Base-by-base conservation (phyloP, 2,113 vertebrate species). In the Bos indicus region DNA sequence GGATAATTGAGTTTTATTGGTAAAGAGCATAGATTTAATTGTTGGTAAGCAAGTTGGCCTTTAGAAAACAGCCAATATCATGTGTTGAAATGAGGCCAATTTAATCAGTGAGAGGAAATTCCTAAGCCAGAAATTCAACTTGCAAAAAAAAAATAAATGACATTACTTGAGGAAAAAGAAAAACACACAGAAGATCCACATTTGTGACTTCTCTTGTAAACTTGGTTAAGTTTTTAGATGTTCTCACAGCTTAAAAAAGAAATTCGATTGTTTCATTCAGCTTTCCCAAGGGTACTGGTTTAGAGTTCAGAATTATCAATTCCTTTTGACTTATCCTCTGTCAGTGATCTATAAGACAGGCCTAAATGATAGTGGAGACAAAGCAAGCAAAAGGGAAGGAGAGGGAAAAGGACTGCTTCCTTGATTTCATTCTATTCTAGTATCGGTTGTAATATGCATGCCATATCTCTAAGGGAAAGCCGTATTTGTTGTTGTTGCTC, bases 21-120 rank as follows among this genome's bases (percentile, higher is more conserved):
- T 74, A 92, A 94, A 91, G 56, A 74, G 10, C 97, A 71, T 80
- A 95, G 26, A 94, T 96, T 60, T 83, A 95, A 62, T 90, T 83
- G 23, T 94, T 93, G 71, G 46, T 95, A 94, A 96, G 54, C 86
- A 92, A 94, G 28, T n/a, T 84, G n/a, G 80, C 59, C 46, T 97
- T 96, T 84, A 91, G 51, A 57, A 95, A 97, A 82, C 78, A 96
- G 67, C 91, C 93, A 90, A 46, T 83, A 80, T 94, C 78, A 80
- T 59, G 23, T 80, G 33, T 82, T 95, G 77, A 97, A 97, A 90
- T 23, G 33, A 94, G 60, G 52, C 56, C 88, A 97, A 87, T 93
- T 82, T 83, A 98, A 94, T 96, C 83, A 94, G 85, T 5, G 8
- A 94, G 87, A 93, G 88, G 91, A 90, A 97, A 91, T 91, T 48